phyloP scores from a whole-genome alignment of 1,140 invertebrate species.

The Ips nitidus region DNA sequence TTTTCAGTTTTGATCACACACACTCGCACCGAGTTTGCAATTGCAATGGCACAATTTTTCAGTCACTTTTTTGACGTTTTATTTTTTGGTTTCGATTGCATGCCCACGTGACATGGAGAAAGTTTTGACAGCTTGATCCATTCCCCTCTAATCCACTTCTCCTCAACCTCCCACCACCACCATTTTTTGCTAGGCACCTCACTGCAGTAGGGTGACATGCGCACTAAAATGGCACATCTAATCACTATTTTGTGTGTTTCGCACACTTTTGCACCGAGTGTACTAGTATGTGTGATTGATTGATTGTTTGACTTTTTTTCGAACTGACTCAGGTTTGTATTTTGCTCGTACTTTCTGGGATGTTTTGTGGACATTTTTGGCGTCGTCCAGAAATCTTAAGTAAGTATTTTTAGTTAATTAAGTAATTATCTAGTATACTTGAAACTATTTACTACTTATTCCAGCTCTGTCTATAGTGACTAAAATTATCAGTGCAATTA shows the following conservation, averaged over 20 bases:
- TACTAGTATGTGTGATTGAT: slow-evolving; percentile 48
- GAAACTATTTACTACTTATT: too few relatives aligned
- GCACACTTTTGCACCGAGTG: slow-evolving; percentile 51
- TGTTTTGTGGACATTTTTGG: too few relatives aligned
- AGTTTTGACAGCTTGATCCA: slow-evolving; percentile 7
- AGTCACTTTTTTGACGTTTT: slow-evolving; percentile 53
- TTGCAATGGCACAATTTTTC: slow-evolving; percentile 59
- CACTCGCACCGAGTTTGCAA: slow-evolving; percentile 64
- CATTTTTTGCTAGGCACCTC: slow-evolving; percentile 50
- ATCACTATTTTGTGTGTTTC: slow-evolving; percentile 49
- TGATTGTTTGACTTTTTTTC: slow-evolving; percentile 27
- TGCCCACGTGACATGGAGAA: slow-evolving; percentile 18
- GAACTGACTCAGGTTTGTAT: slow-evolving; percentile 4
- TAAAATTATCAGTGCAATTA: too few relatives aligned
- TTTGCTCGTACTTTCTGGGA: too few relatives aligned
- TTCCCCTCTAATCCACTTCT: slow-evolving; percentile 10
- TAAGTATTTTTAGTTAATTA: too few relatives aligned
- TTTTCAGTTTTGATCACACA: slow-evolving; percentile 52
- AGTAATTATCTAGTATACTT: too few relatives aligned
- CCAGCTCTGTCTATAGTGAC: too few relatives aligned
- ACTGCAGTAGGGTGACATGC: slow-evolving; percentile 53
- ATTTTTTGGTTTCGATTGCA: slow-evolving; percentile 52
- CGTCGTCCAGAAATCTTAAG: too few relatives aligned
- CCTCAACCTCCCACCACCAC: slow-evolving; percentile 24
- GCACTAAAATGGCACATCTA: slow-evolving; percentile 52